phyloP scores from a whole-genome alignment of 2,113 vertebrate genomes.

The Myiagra hebetior region DNA sequence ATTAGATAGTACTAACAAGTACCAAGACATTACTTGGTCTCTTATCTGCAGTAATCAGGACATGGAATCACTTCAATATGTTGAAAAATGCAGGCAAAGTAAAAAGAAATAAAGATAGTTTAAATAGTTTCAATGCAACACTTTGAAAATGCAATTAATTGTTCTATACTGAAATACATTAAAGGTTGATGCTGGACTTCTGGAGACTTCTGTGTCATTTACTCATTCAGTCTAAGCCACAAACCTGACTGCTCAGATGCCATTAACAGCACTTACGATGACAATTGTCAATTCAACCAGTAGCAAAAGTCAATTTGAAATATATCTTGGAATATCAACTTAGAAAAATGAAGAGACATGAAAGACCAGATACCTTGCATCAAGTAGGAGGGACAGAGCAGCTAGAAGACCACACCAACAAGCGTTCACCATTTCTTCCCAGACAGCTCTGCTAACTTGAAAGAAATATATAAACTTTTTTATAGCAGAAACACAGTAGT shows the following conservation, averaged over 20 bases:
- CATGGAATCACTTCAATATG: not conserved
- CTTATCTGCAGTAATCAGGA: not conserved
- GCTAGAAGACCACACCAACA: conserved; percentile 98
- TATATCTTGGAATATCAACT: not conserved
- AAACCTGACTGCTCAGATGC: not conserved
- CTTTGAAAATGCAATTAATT: not conserved
- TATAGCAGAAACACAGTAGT: not conserved
- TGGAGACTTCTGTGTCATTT: not conserved
- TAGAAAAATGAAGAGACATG: not conserved
- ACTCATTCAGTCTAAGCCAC: not conserved
- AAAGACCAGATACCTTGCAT: conserved; percentile 86
- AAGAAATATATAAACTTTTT: not conserved
- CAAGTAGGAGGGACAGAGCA: conserved; percentile 92
- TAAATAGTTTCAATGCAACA: not conserved
- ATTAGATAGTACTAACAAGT: not conserved
- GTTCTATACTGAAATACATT: not conserved
- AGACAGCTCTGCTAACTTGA: conserved; percentile 87
- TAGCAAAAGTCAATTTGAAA: not conserved
- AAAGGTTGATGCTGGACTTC: not conserved
- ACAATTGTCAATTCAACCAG: rapidly evolving
- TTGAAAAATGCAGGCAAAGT: not conserved
- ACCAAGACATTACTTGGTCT: not conserved
- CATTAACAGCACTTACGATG: not conserved
- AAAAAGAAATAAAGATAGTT: not conserved
- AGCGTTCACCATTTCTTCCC: conserved; percentile 98